These are phyloP conservation scores for Bombus pascuorum DNA, from an alignment of 1,140 invertebrate species.

Conservation along the genomic window DNA sequence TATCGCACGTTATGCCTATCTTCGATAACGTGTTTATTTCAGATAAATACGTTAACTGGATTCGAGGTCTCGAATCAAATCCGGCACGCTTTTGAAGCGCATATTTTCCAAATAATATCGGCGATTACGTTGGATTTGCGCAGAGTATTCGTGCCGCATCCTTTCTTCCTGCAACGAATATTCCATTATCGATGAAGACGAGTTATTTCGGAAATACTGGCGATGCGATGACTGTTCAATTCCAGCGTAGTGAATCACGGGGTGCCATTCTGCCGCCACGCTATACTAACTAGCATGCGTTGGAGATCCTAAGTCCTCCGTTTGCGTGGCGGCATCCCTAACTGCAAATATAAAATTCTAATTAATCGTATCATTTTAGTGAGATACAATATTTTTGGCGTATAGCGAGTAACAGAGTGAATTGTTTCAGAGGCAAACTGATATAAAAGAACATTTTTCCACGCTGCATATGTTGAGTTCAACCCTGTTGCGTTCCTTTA, in stretches of 20 bases:
- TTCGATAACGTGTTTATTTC: slow-evolving; percentile 2
- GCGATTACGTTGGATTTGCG: slow-evolving; percentile 26
- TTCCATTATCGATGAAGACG: slow-evolving; percentile 35
- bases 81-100: slow-evolving; percentile 65
- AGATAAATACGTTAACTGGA: slow-evolving; percentile 30
- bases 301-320: slow-evolving; percentile 75
- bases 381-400: neutral
- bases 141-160: neutral
- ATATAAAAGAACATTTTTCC: neutral
- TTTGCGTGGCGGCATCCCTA: slow-evolving; percentile 80
- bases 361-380: neutral
- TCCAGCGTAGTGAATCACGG: slow-evolving; percentile 7
- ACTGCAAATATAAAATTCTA: slow-evolving; percentile 45
- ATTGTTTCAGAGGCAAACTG: neutral
- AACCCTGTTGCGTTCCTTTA: too few relatives aligned
- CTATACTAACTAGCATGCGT: slow-evolving; percentile 79
- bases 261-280: slow-evolving; percentile 76
- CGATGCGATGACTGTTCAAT: slow-evolving; percentile 16
- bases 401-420: neutral
- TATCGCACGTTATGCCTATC: neutral
- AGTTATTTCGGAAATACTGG: slow-evolving; percentile 15
- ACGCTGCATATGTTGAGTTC: too few relatives aligned
- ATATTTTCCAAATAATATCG: slow-evolving; percentile 31
- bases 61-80: slow-evolving; percentile 64
- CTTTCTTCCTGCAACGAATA: slow-evolving; percentile 1